phyloP scores from a whole-genome alignment of 1,140 invertebrate genomes.

The Zelostemma sp. region DNA sequence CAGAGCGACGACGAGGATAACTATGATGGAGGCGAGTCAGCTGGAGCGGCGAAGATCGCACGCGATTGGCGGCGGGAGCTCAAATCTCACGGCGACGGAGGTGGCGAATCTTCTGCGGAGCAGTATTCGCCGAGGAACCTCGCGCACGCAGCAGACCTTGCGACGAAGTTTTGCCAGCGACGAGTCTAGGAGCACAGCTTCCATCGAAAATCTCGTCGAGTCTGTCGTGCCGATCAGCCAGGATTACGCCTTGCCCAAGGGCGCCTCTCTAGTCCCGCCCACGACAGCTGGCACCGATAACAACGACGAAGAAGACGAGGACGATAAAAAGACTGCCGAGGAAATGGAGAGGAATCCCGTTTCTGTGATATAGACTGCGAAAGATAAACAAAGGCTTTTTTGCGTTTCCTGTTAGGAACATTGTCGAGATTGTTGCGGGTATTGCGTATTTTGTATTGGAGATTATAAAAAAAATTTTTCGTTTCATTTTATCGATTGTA shows the following conservation, averaged over 20 bases:
- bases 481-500: too few relatives aligned
- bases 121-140: constrained; percentile 71
- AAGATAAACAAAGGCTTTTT: too few relatives aligned
- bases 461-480: too few relatives aligned
- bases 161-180: constrained; percentile 51
- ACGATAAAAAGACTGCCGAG: constrained; percentile 65
- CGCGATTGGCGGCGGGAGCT: constrained; percentile 29
- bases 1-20: constrained; percentile 43
- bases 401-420: not conserved
- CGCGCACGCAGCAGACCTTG: constrained; percentile 53
- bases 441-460: too few relatives aligned
- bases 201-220: constrained; percentile 73
- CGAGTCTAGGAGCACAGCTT: constrained; percentile 61
- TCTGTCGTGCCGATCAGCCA: constrained; percentile 73
- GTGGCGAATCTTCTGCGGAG: constrained; percentile 73
- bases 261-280: constrained; percentile 58
- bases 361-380: constrained; percentile 68
- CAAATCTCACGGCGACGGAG: constrained; percentile 71
- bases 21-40: constrained; percentile 39
- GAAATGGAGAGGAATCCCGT: constrained; percentile 61
- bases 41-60: constrained; percentile 16
- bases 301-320: constrained; percentile 48
- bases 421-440: not conserved
- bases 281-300: constrained; percentile 10
- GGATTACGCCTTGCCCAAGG: constrained; percentile 67